Evolutionary conservation across 2,797 vertebrate genomes (phyloP).

Genomic region (Pelodytes ibericus): DNA sequence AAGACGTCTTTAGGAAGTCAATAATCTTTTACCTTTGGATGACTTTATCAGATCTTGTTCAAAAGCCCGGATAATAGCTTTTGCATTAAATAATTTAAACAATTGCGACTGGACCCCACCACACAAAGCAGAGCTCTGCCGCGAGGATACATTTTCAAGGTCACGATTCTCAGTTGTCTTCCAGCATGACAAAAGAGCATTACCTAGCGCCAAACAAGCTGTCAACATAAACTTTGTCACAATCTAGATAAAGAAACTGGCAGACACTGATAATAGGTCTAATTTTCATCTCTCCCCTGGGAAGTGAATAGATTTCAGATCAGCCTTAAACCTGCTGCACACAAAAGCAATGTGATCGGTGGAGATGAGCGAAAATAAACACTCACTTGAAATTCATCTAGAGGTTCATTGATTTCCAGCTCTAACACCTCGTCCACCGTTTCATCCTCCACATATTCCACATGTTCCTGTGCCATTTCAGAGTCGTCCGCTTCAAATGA

Average conservation of each 20-base stretch:
- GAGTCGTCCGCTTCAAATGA: conserved; percentile 76
- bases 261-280: conserved; percentile 91
- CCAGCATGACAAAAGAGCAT: conserved; percentile 82
- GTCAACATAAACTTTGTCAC: conserved; percentile 96
- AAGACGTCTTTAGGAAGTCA: conserved; percentile 96
- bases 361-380: conserved; percentile 73
- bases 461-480: conserved; percentile 79
- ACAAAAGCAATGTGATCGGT: conserved; percentile 77
- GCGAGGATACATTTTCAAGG: conserved; percentile 89
- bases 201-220: conserved; percentile 91
- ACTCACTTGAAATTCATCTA: conserved; percentile 97
- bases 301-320: conserved; percentile 83
- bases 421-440: conserved; percentile 93
- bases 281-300: conserved; percentile 77
- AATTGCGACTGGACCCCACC: conserved; percentile 83
- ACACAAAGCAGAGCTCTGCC: conserved; percentile 90
- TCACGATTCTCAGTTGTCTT: conserved; percentile 84
- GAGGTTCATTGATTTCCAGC: conserved; percentile 92
- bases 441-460: conserved; percentile 80
- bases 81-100: conserved; percentile 88
- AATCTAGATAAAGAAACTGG: conserved; percentile 91
- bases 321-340: conserved; percentile 69
- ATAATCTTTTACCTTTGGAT: conserved; percentile 97
- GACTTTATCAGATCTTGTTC: conserved; percentile 97
- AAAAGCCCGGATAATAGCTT: conserved; percentile 90